Conservation (phyloP, 2,888 invertebrate species). For the Syrista parreyssii region DNA sequence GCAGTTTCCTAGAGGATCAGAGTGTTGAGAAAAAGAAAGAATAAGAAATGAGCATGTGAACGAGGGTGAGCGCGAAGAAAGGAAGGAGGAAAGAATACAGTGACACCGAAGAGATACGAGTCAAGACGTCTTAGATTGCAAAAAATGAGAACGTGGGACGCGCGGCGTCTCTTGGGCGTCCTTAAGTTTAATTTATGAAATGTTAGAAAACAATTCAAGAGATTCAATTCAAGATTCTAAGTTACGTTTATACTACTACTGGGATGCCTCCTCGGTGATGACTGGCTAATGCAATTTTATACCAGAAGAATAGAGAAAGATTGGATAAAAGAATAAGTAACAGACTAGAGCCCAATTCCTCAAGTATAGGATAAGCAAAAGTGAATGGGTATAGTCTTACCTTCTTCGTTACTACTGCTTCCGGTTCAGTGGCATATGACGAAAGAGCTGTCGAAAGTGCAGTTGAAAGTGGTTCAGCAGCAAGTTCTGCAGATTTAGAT, state of each 20-base stretch:
- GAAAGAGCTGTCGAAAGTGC: conserved; percentile 1
- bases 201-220: neutral
- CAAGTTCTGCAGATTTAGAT: neutral
- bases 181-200: neutral
- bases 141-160: neutral
- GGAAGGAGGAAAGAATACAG: conserved; percentile 2
- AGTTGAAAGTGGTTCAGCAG: neutral
- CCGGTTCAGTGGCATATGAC: conserved; percentile 38
- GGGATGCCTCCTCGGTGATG: neutral
- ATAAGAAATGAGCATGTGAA: neutral
- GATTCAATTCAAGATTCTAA: neutral
- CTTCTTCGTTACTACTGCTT: conserved; percentile 53
- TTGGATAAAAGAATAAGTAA: neutral
- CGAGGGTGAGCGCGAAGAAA: neutral
- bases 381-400: conserved; percentile 38
- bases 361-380: neutral
- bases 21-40: conserved; percentile 19
- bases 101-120: conserved; percentile 1
- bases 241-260: neutral
- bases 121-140: neutral
- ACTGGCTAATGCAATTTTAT: neutral
- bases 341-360: neutral
- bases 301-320: neutral
- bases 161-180: neutral
- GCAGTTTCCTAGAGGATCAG: conserved; percentile 62